Evolutionary conservation across 2,888 invertebrate species (phyloP).

Genomic region (Tipula lateralis): DNA sequence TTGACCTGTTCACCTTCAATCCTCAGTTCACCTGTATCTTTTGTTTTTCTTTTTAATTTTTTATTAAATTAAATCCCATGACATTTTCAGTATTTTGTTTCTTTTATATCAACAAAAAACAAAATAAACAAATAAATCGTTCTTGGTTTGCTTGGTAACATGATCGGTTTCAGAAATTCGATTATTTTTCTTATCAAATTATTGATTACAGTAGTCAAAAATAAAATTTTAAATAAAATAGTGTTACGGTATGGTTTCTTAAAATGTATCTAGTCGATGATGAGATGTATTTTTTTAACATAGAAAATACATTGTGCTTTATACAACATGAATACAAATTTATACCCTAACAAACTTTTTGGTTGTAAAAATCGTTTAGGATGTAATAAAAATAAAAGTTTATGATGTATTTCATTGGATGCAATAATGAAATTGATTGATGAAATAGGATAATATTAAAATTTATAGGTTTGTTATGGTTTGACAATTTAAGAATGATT

Average conservation of each 20-base stretch:
- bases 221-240: neutral
- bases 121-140: neutral
- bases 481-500: constrained; percentile 19
- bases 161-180: neutral
- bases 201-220: neutral
- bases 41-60: neutral
- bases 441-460: neutral
- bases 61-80: neutral
- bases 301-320: neutral
- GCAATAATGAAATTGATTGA: constrained; percentile 19
- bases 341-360: neutral
- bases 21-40: neutral
- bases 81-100: neutral
- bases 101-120: neutral
- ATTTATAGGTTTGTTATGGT: neutral
- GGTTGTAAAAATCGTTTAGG: neutral
- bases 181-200: neutral
- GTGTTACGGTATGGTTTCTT: neutral
- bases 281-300: neutral
- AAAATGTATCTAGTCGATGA: neutral
- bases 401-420: constrained; percentile 24
- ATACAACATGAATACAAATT: neutral
- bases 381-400: neutral
- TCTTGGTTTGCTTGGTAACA: neutral
- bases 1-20: too few relatives aligned